A percentile compares a stretch with the other conserved stretches of the same genome.
Evolutionary conservation across 2,888 invertebrate genomes (phyloP).

Genomic region (Terebella lapidaria): DNA sequence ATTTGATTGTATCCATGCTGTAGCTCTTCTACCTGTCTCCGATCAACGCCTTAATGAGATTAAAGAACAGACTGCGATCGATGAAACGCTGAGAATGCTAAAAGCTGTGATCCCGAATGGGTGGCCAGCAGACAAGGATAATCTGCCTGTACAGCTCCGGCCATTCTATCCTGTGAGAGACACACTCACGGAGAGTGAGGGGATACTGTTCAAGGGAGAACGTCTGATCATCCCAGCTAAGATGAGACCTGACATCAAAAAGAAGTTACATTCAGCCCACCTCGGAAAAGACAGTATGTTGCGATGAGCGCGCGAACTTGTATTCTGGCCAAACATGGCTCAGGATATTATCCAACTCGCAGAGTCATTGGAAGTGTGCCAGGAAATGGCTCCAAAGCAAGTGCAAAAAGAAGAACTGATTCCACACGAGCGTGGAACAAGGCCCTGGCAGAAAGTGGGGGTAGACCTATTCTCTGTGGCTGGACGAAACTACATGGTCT

Average conservation of each 20-base stretch:
- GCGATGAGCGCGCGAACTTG: neutral
- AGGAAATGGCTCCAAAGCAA: no score
- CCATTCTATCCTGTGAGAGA: no score
- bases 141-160: no score
- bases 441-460: no score
- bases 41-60: neutral
- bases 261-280: neutral
- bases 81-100: neutral
- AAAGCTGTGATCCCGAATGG: neutral
- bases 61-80: neutral
- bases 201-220: neutral
- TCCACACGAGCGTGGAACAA: no score
- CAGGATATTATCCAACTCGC: no score
- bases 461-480: slow-evolving; percentile 26
- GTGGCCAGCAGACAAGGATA: no score
- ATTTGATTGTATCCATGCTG: neutral
- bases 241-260: neutral
- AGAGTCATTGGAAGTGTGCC: no score
- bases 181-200: neutral
- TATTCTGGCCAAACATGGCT: no score
- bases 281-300: neutral
- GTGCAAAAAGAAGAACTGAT: no score
- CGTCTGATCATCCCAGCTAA: neutral
- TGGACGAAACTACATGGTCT: no score
- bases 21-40: no score